Conservation (phyloP, 2,797 vertebrate species). For the Enteromius argenteus region DNA sequence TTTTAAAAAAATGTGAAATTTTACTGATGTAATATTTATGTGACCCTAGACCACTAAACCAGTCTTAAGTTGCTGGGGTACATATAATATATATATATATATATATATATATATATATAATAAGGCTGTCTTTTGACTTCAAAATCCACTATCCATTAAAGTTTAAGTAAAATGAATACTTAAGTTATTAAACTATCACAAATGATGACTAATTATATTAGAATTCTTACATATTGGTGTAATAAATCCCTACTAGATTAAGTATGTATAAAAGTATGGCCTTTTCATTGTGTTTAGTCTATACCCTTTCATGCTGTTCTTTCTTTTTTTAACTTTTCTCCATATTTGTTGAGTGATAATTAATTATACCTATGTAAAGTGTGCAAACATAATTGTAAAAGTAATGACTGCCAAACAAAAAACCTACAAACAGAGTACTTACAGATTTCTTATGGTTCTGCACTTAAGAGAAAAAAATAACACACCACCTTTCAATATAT, state of each 20-base stretch:
- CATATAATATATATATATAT: no score
- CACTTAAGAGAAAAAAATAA: neutral
- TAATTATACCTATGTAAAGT: neutral
- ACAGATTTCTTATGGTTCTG: no score
- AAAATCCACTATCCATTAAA: no score
- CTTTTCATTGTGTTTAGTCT: neutral
- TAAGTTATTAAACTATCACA: no score
- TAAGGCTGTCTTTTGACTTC: no score
- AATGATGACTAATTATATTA: neutral
- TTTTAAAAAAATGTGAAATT: neutral
- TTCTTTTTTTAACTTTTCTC: neutral
- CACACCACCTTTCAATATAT: neutral
- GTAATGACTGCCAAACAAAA: neutral
- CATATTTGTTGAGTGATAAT: neutral
- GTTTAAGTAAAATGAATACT: neutral
- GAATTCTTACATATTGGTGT: neutral
- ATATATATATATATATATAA: no score
- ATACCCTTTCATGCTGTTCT: neutral
- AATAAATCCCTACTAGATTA: neutral
- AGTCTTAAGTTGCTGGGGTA: no score
- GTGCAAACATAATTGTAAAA: neutral
- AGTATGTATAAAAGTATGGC: no score
- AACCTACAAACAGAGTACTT: neutral
- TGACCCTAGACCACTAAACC: no score
- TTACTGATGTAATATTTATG: neutral